phyloP scores from a whole-genome alignment of 2,888 invertebrate species.

The Gonocerus acuteangulatus region DNA sequence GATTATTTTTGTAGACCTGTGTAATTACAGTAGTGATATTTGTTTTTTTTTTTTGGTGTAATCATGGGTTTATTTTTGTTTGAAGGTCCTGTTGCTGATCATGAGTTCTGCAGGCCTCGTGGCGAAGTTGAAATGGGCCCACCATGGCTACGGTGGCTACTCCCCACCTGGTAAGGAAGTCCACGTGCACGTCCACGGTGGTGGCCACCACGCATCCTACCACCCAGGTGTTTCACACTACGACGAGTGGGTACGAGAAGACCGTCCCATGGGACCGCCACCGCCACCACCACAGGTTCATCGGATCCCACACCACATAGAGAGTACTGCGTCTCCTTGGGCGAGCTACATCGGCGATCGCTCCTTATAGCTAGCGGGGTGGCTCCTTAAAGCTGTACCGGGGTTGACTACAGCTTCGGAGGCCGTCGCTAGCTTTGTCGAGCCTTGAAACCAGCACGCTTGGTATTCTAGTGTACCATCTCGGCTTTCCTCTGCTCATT shows the following conservation, averaged over 20 bases:
- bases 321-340: slow-evolving; percentile 5
- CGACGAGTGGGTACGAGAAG: slow-evolving; percentile 13
- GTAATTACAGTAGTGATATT: no score
- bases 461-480: no score
- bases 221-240: slow-evolving; percentile 8
- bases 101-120: slow-evolving; percentile 34
- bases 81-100: slow-evolving; percentile 35
- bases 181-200: slow-evolving; percentile 37
- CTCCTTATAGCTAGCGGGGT: slow-evolving; percentile 15
- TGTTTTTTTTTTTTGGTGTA: no score
- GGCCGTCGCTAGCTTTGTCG: neutral
- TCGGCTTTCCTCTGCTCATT: no score
- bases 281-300: neutral
- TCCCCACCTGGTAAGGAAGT: slow-evolving; percentile 29
- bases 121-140: slow-evolving; percentile 33
- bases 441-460: neutral
- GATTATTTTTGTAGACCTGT: no score
- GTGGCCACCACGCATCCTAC: slow-evolving; percentile 8
- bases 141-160: slow-evolving; percentile 9
- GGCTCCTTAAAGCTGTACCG: slow-evolving; percentile 8
- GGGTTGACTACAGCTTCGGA: neutral
- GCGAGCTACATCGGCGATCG: slow-evolving; percentile 17
- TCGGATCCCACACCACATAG: neutral
- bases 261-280: neutral
- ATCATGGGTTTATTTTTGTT: no score